Percentiles rank a stretch among this genome's conserved stretches.
These are phyloP conservation scores for Gymnocypris eckloni DNA, from an alignment of 2,797 vertebrate genomes.

Conservation along the genomic window DNA sequence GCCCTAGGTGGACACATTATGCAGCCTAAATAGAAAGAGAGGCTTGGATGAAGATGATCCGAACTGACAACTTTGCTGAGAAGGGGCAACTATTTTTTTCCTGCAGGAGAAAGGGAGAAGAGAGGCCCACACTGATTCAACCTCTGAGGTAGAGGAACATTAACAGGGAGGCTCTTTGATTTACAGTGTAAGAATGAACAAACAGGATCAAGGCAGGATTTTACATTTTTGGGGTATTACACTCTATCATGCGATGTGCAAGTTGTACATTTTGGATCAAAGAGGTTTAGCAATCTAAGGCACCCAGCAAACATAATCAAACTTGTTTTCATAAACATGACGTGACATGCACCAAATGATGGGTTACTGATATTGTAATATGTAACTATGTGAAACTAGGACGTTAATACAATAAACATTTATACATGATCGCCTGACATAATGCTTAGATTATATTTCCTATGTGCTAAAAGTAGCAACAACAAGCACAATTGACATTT, in stretches of 20 bases:
- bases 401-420: slow-evolving; percentile 15
- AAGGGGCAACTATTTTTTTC: neutral
- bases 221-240: neutral
- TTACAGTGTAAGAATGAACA: slow-evolving; percentile 2
- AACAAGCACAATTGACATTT: no score
- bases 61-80: slow-evolving; percentile 33
- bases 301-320: slow-evolving; percentile 27
- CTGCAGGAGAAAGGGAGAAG: neutral
- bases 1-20: slow-evolving; percentile 19
- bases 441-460: slow-evolving; percentile 19
- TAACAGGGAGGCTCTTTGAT: slow-evolving; percentile 15
- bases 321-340: neutral
- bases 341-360: slow-evolving; percentile 9
- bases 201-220: neutral
- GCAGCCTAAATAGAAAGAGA: slow-evolving; percentile 16
- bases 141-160: slow-evolving; percentile 23
- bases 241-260: neutral
- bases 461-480: slow-evolving; percentile 20
- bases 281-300: slow-evolving; percentile 10
- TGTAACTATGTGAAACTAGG: slow-evolving; percentile 5
- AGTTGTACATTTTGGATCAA: slow-evolving; percentile 18
- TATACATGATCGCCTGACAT: slow-evolving; percentile 1
- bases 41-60: slow-evolving; percentile 23
- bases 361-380: neutral
- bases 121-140: slow-evolving; percentile 8